Percentiles rank a stretch among this genome's conserved stretches.
Evolutionary conservation across 2,113 vertebrate genomes (phyloP).

Genomic region (Microcebus ravelobensis): DNA sequence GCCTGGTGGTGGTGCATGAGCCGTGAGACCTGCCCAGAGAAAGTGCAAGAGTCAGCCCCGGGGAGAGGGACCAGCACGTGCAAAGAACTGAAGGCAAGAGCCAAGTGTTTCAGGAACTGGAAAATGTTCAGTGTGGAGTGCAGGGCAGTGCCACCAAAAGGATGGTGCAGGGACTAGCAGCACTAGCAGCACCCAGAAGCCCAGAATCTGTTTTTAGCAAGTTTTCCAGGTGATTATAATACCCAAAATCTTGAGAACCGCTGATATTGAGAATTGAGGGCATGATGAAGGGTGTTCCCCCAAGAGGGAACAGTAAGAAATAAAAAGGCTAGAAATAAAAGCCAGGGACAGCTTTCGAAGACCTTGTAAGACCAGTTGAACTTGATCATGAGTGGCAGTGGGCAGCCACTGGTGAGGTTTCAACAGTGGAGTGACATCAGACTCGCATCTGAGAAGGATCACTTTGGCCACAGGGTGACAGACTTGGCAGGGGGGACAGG

Average conservation of each 20-base stretch:
- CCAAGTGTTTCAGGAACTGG: not conserved
- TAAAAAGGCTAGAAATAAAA: not conserved
- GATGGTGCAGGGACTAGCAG: not conserved
- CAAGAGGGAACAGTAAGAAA: not conserved
- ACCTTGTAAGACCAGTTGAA: not conserved
- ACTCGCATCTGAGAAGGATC: not conserved
- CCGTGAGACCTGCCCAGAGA: not conserved
- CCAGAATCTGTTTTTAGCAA: not conserved
- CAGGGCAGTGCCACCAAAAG: not conserved
- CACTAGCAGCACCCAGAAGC: not conserved
- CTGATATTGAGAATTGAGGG: not conserved
- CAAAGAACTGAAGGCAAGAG: not conserved
- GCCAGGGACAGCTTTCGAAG: not conserved
- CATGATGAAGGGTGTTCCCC: not conserved
- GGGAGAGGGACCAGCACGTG: not conserved
- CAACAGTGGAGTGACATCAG: not conserved
- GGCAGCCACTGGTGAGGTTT: not conserved
- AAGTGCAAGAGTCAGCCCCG: not conserved
- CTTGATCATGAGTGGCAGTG: not conserved
- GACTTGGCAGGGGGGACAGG: not conserved
- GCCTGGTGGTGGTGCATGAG: not conserved
- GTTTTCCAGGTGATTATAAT: not conserved
- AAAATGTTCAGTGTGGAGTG: not conserved
- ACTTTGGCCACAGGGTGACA: not conserved
- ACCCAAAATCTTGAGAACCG: not conserved